These are phyloP conservation scores for Hemicentrotus pulcherrimus DNA, from an alignment of 35 echinoderm and acorn worm genomes.

Conservation along the genomic window DNA sequence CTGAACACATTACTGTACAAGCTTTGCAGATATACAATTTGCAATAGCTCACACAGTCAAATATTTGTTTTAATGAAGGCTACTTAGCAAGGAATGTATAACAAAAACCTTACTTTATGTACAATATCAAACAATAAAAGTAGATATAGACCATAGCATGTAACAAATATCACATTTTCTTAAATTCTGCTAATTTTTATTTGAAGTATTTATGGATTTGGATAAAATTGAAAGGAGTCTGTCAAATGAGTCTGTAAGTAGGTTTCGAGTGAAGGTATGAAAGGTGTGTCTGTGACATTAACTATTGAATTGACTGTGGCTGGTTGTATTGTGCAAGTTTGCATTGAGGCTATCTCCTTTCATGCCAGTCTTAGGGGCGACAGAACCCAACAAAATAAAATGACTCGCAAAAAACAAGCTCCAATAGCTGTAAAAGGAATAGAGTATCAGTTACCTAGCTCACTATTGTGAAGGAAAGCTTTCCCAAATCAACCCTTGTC, in stretches of 20 bases:
- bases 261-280: background rate
- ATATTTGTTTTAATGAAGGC: background rate
- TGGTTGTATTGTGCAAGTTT: background rate
- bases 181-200: background rate
- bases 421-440: conserved; percentile 1
- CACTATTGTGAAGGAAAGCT: background rate
- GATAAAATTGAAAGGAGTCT: background rate
- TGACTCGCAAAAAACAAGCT: background rate
- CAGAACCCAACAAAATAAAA: background rate
- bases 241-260: background rate
- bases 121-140: no score
- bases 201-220: background rate
- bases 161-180: background rate
- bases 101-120: background rate
- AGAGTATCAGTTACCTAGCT: conserved; percentile 1
- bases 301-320: background rate
- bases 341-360: conserved; percentile 1
- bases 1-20: no score
- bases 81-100: background rate
- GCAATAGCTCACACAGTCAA: background rate
- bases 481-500: background rate
- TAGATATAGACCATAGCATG: background rate
- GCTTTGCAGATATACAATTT: background rate
- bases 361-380: background rate
- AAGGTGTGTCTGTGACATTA: background rate